Conservation (phyloP, 2,797 vertebrate species). For the Arvicola amphibius region DNA sequence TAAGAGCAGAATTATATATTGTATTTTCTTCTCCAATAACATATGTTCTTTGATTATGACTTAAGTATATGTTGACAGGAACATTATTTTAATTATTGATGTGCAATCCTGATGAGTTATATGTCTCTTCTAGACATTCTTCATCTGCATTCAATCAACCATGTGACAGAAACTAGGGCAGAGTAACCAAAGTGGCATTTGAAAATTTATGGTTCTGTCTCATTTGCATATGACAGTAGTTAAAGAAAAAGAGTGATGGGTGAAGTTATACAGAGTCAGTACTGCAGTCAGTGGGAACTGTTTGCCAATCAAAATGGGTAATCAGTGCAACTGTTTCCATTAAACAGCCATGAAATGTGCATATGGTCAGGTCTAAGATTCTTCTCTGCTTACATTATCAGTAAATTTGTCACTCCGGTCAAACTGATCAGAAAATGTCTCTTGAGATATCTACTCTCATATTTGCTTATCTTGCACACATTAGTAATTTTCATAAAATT, state of each 20-base stretch:
- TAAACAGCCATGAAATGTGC: neutral
- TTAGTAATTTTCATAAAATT: neutral
- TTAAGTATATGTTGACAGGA: conserved; percentile 54
- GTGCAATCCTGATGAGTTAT: conserved; percentile 26
- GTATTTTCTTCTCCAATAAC: conserved; percentile 40
- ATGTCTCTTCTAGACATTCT: conserved; percentile 13
- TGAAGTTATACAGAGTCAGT: conserved; percentile 12
- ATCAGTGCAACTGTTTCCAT: neutral
- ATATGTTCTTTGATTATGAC: conserved; percentile 24
- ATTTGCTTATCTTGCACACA: neutral
- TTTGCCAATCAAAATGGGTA: neutral
- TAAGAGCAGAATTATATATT: conserved; percentile 46
- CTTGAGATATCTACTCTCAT: neutral
- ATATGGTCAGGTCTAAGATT: neutral
- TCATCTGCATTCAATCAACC: conserved; percentile 50
- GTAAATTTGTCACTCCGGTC: neutral
- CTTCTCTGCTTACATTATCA: neutral
- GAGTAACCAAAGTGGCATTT: conserved; percentile 45
- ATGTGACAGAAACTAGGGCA: conserved; percentile 50
- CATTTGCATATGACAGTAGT: conserved; percentile 64
- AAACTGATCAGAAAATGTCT: neutral
- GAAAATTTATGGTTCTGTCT: conserved; percentile 56
- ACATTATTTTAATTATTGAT: conserved; percentile 68
- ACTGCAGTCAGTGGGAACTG: neutral
- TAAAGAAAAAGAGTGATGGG: conserved; percentile 9